Evolutionary conservation across 2,888 invertebrate species (phyloP), one percentile per base, ranked within the genome.

Genomic region (Brachyptera putata): DNA sequence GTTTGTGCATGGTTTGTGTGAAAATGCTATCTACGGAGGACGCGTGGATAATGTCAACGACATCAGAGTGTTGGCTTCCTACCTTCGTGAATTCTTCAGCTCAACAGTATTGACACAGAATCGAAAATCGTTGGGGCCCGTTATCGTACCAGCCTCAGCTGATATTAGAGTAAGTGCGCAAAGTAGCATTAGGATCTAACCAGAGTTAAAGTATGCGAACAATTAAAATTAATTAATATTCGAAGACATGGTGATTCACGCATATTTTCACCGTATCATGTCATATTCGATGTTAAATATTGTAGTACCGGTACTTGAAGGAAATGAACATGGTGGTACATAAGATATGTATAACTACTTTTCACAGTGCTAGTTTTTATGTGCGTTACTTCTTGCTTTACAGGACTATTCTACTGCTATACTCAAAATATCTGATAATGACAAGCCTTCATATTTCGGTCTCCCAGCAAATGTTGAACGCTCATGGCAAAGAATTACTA

Each of bases 391-490:
- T n/a, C n/a, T n/a, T n/a, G n/a, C n/a, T n/a, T 72, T 73, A 13
- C 74, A 89, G 84, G 89, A 88, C 56, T 86, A 86, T 68, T 68
- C 84, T 2, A 78, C 80, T 7, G 76, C 82, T 1, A 80, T 93
- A 59, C 83, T 84, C 56, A 78, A 79, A 25, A 74, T 93, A 46
- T 84, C 89, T 0, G 86, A 87, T 63, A 78, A 79, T 56, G 92
- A 95, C 72, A 76, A 82, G 13, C 89, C 94, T 0, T 78, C 82
- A 4, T 82, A 87, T 68, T 88, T 95, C 69, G 91, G 92, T 2
- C 76, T 96, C 50, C 91, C 96, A 0, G 86, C 86, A 56, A 96
- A 95, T 72, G 91, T 95, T 61, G 86, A 91, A 65, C 78, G 87
- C 56, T 87, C 91, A 7, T 89, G 91, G 83, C 92, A 95, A 73